phyloP scores from a whole-genome alignment of 2,113 vertebrate species.

The Zapus hudsonius region DNA sequence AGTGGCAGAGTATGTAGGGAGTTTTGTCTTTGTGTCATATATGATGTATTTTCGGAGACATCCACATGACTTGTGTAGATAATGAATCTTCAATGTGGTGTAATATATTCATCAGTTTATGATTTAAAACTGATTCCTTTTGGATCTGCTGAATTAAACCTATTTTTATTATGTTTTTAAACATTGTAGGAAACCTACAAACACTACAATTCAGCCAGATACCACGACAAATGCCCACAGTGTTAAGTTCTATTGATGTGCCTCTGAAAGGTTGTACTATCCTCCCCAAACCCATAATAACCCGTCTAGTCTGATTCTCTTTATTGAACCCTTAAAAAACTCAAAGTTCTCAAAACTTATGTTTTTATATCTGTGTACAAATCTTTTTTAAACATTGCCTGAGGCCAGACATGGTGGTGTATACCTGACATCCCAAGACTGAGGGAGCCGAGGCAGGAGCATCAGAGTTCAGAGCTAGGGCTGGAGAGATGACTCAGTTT shows the following conservation, averaged over 20 bases:
- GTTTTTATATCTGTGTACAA: too few species aligned
- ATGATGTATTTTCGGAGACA: neutral
- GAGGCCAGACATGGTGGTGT: too few species aligned
- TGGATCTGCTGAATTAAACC: neutral
- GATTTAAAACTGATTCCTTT: neutral
- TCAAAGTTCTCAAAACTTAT: too few species aligned
- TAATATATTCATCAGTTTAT: neutral
- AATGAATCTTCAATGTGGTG: neutral
- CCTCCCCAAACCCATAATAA: neutral
- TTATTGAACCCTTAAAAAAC: too few species aligned
- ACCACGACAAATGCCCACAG: neutral
- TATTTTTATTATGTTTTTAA: slow-evolving; percentile 5
- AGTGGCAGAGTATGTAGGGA: neutral
- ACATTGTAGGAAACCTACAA: neutral
- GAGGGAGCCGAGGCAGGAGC: too few species aligned
- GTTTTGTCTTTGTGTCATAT: slow-evolving; percentile 25
- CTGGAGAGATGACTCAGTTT: too few species aligned
- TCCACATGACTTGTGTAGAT: neutral
- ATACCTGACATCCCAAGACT: too few species aligned
- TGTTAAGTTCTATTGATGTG: neutral
- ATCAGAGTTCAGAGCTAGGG: too few species aligned
- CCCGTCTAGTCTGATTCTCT: too few species aligned
- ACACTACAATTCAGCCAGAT: neutral
- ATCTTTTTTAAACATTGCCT: too few species aligned
- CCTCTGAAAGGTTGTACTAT: neutral